A percentile compares a stretch with the other conserved stretches of the same genome.
Evolutionary conservation across 2,888 invertebrate genomes (phyloP).

Genomic region (Minunthozetes semirufus): DNA sequence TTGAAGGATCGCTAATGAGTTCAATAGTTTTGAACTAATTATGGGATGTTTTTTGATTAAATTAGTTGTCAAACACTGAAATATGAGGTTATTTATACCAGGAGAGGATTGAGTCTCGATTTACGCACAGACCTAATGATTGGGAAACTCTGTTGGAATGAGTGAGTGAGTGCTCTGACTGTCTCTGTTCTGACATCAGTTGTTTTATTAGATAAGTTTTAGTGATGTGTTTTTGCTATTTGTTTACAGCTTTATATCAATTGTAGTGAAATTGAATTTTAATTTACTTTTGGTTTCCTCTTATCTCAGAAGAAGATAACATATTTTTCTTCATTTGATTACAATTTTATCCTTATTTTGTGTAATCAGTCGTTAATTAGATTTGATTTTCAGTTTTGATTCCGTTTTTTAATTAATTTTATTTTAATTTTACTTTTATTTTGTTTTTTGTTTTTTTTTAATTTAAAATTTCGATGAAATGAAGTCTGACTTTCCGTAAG

Average conservation of each 20-base stretch:
- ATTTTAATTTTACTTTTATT: background rate
- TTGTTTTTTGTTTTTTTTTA: background rate
- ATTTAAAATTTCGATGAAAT: background rate
- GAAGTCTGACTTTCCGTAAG: slow-evolving; percentile 36
- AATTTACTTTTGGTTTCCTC: too few species aligned
- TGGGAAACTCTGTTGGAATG: background rate
- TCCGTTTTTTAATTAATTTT: background rate
- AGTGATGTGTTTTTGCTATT: background rate
- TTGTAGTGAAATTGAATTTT: background rate
- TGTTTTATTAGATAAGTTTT: background rate
- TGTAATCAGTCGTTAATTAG: background rate
- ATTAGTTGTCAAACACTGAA: too few species aligned
- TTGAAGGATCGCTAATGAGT: too few species aligned
- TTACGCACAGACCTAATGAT: background rate
- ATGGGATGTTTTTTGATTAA: too few species aligned
- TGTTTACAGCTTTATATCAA: background rate
- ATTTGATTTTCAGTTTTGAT: background rate
- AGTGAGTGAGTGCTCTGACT: background rate
- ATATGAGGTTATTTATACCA: background rate
- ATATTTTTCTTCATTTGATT: background rate
- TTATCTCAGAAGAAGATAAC: too few species aligned
- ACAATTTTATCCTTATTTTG: background rate
- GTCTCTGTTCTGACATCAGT: slow-evolving; percentile 5
- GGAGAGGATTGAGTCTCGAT: background rate
- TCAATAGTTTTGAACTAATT: too few species aligned